Evolutionary conservation across 2,888 invertebrate species (phyloP).

Genomic region (Dicyrtomina minuta): DNA sequence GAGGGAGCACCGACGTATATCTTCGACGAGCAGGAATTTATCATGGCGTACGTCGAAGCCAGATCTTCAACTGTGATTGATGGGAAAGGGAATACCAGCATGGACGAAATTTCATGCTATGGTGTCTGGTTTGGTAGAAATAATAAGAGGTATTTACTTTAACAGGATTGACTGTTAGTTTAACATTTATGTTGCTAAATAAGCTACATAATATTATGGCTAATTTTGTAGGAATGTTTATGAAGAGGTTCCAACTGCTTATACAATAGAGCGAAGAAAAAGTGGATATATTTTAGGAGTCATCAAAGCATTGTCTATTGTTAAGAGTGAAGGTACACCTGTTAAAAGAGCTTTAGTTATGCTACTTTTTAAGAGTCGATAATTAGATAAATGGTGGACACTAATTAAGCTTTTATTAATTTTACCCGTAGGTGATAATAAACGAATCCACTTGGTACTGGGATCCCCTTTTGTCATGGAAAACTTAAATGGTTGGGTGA

Average conservation of each 20-base stretch:
- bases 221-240: slow-evolving; percentile 35
- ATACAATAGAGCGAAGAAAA: slow-evolving; percentile 31
- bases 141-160: slow-evolving; percentile 28
- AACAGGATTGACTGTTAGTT: slow-evolving; percentile 4
- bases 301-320: slow-evolving; percentile 17
- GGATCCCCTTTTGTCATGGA: slow-evolving; percentile 35
- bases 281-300: slow-evolving; percentile 32
- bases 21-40: not conserved
- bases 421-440: no score
- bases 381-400: no score
- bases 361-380: no score
- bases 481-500: slow-evolving; percentile 34
- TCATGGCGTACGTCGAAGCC: slow-evolving; percentile 23
- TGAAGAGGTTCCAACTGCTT: slow-evolving; percentile 20
- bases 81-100: slow-evolving; percentile 24
- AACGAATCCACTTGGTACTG: slow-evolving; percentile 29
- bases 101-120: slow-evolving; percentile 27
- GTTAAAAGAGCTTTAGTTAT: no score
- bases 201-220: not conserved
- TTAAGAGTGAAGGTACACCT: slow-evolving; percentile 37
- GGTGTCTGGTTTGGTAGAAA: slow-evolving; percentile 39
- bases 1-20: no score
- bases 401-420: no score
- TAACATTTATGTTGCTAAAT: not conserved
- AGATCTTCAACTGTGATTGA: slow-evolving; percentile 17